Evolutionary conservation across 2,113 vertebrate genomes (phyloP), one percentile per base, ranked within the genome.

Genomic region (Chloropsis cyanopogon): DNA sequence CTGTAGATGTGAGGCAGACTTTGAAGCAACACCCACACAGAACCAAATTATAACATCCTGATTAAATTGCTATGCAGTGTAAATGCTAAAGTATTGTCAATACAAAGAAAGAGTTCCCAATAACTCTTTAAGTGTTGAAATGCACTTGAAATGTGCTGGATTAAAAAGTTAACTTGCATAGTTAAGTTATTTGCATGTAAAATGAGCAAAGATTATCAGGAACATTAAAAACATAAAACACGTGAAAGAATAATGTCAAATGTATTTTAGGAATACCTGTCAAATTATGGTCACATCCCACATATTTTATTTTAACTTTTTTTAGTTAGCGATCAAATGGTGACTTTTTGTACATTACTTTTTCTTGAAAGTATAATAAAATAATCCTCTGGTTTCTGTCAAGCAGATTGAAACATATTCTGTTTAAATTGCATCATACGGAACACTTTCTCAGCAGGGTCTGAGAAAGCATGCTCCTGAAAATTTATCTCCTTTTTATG

Each of bases 21-120:
- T 92, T 41, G 46, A 95, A 89, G 85, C 53, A 42, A 90, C 91
- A 33, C 92, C 81, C 78, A 92, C 92, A n/a, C 46, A 89, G 46
- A 57, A 65, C 61, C 79, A 90, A 93, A 96, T 96, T 93, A 86
- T 94, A 86, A 64, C 80, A 54, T 75, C 31, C 76, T 17, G 16
- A 84, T 84, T 82, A 86, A 94, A 95, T 76, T 80, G 73, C 81
- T 92, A 0, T 82, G 72, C 70, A 75, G n/a, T 31, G 21, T 39
- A 86, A 93, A 60, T 79, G 65, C 57, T 94, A 1, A 82, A 65
- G n/a, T 77, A 78, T 68, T 82, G 42, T 91, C 93, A 93, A 57
- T 79, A 79, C 53, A 72, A 84, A 69, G 86, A 64, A 90, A 88
- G 72, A 88, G 57, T 70, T 92, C 50, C 42, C 70, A 79, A 35